Conservation (phyloP, 2,797 vertebrate genomes). For the Phalloptychus januarius region DNA sequence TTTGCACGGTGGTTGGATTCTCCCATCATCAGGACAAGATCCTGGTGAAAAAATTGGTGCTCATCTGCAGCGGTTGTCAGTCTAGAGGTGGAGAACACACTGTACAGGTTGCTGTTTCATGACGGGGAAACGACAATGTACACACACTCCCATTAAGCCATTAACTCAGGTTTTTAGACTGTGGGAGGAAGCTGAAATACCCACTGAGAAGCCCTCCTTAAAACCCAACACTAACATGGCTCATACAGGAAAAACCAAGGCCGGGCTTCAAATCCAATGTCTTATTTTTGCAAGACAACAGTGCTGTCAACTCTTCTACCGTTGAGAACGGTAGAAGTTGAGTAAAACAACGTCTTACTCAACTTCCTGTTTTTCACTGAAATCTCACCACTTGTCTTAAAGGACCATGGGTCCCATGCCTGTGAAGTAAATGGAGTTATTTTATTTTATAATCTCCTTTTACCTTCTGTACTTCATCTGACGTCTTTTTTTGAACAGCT, state of each 20-base stretch:
- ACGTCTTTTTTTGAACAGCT: not conserved
- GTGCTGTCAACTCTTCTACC: not conserved
- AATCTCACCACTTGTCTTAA: not conserved
- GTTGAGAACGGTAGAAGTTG: no score
- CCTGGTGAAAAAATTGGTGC: no score
- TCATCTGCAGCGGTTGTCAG: no score
- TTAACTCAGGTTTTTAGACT: no score
- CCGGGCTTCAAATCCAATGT: not conserved
- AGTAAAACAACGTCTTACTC: not conserved
- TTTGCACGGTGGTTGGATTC: not conserved
- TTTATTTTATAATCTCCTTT: not conserved
- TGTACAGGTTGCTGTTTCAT: not conserved
- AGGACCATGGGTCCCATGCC: not conserved
- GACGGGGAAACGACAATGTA: not conserved
- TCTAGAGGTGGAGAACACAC: not conserved
- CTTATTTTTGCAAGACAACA: not conserved
- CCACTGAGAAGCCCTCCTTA: no score
- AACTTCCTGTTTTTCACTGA: not conserved
- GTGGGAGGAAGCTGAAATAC: no score
- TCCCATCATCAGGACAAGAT: not conserved
- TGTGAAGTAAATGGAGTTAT: not conserved
- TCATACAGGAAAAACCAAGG: not conserved
- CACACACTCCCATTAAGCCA: no score
- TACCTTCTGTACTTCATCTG: not conserved
- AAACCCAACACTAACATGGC: no score